Evolutionary conservation across 1,140 invertebrate species (phyloP).

Genomic region (Homalodisca vitripennis): DNA sequence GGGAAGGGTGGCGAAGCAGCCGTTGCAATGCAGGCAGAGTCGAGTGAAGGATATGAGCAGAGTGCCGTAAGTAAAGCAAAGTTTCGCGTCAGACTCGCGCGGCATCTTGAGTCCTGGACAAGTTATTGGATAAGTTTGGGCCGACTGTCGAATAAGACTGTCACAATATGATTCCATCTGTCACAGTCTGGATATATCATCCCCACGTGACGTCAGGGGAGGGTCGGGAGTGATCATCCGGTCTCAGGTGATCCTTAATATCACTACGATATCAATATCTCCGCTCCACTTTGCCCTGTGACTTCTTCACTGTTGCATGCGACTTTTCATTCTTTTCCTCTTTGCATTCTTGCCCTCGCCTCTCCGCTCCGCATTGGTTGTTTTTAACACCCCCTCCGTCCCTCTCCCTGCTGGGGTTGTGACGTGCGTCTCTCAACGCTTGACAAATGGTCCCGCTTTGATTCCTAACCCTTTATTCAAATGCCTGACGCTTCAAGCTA

Average conservation of each 20-base stretch:
- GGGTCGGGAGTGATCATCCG: conserved; percentile 24
- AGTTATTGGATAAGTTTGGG: conserved; percentile 39
- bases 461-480: conserved; percentile 16
- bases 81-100: neutral
- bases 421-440: neutral
- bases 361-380: conserved; percentile 11
- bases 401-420: neutral
- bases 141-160: conserved; percentile 34
- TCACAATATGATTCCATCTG: conserved; percentile 40
- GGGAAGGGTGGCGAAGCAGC: too few relatives aligned
- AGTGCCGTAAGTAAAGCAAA: neutral
- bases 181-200: conserved; percentile 13
- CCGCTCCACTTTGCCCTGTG: neutral
- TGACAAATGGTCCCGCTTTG: conserved; percentile 19
- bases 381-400: conserved; percentile 7
- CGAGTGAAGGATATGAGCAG: neutral
- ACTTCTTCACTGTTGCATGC: neutral
- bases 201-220: conserved; percentile 1
- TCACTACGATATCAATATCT: conserved; percentile 14
- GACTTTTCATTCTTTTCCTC: conserved; percentile 1
- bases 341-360: conserved; percentile 22
- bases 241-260: conserved; percentile 39
- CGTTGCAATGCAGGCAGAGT: too few relatives aligned
- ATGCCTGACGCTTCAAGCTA: neutral
- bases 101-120: neutral